A percentile compares a stretch with the other conserved stretches of the same genome.
phyloP scores from a whole-genome alignment of 2,797 vertebrate species.

The Enteromius fasciolatus region DNA sequence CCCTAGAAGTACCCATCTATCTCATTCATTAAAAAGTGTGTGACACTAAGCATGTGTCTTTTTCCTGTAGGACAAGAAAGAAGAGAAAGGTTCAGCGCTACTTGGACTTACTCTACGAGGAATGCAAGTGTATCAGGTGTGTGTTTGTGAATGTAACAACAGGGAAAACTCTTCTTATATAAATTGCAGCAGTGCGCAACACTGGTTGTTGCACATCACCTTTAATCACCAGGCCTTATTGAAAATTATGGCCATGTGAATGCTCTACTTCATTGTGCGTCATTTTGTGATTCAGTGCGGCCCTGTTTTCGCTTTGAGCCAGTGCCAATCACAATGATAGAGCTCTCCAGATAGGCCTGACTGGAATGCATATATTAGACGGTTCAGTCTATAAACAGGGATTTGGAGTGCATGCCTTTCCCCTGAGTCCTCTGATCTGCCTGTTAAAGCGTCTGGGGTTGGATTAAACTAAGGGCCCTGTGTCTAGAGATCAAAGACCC shows the following conservation, averaged over 20 bases:
- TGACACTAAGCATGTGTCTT: constrained; percentile 64
- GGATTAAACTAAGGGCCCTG: constrained; percentile 67
- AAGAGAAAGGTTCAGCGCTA: constrained; percentile 82
- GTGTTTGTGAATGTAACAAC: constrained; percentile 53
- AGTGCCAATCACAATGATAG: constrained; percentile 50
- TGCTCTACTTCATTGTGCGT: neutral
- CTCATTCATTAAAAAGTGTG: neutral
- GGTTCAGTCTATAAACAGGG: constrained; percentile 63
- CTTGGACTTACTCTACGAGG: constrained; percentile 90
- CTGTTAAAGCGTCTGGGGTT: constrained; percentile 72
- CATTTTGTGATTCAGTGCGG: constrained; percentile 52
- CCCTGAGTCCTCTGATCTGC: constrained; percentile 75
- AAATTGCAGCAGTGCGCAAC: neutral
- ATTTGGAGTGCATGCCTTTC: constrained; percentile 69
- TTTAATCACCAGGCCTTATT: neutral
- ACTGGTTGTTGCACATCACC: neutral
- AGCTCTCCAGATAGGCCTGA: constrained; percentile 38
- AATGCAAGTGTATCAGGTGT: constrained; percentile 93
- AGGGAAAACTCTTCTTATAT: neutral
- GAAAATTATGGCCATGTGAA: neutral
- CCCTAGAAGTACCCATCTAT: too few relatives aligned
- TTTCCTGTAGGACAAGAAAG: constrained; percentile 87
- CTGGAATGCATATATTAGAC: constrained; percentile 75
- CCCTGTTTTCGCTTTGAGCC: constrained; percentile 47
- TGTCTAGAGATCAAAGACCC: constrained; percentile 58